Conservation (phyloP, 2,113 vertebrate species). For the Corapipo altera region DNA sequence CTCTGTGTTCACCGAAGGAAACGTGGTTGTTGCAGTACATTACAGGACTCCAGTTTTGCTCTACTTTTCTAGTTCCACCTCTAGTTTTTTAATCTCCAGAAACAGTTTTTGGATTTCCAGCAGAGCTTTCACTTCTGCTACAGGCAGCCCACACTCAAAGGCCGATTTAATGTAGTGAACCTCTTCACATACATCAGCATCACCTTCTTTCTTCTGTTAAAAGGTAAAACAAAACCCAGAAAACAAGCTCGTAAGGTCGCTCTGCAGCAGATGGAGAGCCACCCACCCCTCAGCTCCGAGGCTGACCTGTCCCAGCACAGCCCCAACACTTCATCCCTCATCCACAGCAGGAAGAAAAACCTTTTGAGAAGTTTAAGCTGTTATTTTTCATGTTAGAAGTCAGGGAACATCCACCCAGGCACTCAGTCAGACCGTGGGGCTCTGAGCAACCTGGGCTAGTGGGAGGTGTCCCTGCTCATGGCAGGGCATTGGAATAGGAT, state of each 20-base stretch:
- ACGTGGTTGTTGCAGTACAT: rapidly evolving
- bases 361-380: neutral
- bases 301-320: neutral
- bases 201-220: neutral
- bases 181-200: neutral
- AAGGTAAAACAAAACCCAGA: neutral
- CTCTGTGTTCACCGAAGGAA: neutral
- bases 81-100: constrained; percentile 32
- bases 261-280: neutral
- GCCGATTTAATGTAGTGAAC: rapidly evolving
- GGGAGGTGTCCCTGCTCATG: neutral
- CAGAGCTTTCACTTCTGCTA: constrained; percentile 44
- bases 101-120: constrained; percentile 63
- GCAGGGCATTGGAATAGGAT: neutral
- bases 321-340: neutral
- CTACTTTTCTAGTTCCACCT: neutral
- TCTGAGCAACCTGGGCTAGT: neutral
- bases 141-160: neutral
- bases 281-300: neutral
- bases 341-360: neutral
- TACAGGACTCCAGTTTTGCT: too few species aligned
- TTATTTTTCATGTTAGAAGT: rapidly evolving
- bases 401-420: neutral
- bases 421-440: neutral
- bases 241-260: neutral